Base-by-base conservation (phyloP, 2,113 vertebrate genomes). In the Hyla sarda region DNA sequence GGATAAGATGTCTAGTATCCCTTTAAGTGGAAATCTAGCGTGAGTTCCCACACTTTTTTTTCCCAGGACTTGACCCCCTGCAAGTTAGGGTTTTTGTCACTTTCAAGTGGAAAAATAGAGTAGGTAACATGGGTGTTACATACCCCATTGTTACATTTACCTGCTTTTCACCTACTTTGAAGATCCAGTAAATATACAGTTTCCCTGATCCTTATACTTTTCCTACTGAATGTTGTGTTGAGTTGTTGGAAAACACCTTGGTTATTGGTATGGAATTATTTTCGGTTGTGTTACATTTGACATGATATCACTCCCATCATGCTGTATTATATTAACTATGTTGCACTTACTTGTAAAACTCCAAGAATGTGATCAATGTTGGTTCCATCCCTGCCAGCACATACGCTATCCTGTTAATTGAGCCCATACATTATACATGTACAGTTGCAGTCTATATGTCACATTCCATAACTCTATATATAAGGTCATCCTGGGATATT, bases 401-500 rank as follows among this genome's bases (percentile, higher is more conserved):
- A 74, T 69, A 79, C 71, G 92, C 94, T 92, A 93, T 90, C 84
- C 87, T 93, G 92, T 88, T 45, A 90, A 90, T 93, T 94, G 92
- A 91, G 92, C 91, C 89, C 88, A 91, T 94, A 92, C 92, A 72
- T 86, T 79, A 86, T 72, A 41, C 30, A 10, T 16, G 89, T 89
- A 89, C 89, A 92, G 84, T 92, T 92, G 93, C 92, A 90, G 91
- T 48, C 89, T 88, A 89, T 71, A 80, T 89, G 93, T 80, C 83
- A 94, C 86, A 95, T 93, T 92, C 92, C 91, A 91, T 84, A 28
- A 19, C 16, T 88, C 80, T 10, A 60, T 87, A 94, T 95, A 95
- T 93, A 94, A 94, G 82, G 84, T 73, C 30, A 28, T 17, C 37
- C 58, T 3, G 9, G 45, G 62, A 52, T 45, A 23, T 77, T 45